phyloP scores from a whole-genome alignment of 2,888 invertebrate species.

The Oscheius sp. region DNA sequence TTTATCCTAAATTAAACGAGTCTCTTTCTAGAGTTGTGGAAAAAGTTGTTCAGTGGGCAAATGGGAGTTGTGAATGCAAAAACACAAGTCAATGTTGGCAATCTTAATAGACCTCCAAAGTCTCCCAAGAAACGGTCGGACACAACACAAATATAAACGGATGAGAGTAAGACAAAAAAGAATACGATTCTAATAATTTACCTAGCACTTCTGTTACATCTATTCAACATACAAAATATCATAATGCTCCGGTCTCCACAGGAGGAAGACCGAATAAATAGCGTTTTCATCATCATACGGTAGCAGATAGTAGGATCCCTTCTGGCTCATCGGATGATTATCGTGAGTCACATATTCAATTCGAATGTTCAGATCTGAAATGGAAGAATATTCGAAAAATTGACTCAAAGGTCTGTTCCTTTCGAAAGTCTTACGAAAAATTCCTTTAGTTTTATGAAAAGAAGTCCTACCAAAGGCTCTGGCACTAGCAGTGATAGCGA shows the following conservation, averaged over 20 bases:
- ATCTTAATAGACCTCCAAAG: too few relatives aligned
- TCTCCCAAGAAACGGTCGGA: too few relatives aligned
- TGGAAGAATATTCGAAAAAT: neutral
- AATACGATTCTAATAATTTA: too few relatives aligned
- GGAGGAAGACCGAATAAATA: neutral
- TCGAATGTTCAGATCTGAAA: neutral
- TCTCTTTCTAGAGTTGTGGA: too few relatives aligned
- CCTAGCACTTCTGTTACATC: neutral
- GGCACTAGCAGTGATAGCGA: neutral
- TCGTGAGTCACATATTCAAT: constrained; percentile 6
- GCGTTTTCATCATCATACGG: constrained; percentile 14
- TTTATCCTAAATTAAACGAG: too few relatives aligned
- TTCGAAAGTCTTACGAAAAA: neutral
- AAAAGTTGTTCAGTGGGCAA: too few relatives aligned
- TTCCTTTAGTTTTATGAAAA: too few relatives aligned
- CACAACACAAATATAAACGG: too few relatives aligned
- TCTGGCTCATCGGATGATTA: neutral
- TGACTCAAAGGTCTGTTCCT: neutral
- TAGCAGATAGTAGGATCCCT: constrained; percentile 11
- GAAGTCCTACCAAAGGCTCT: constrained; percentile 13
- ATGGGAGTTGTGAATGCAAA: too few relatives aligned
- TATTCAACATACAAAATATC: neutral
- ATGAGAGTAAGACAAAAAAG: too few relatives aligned
- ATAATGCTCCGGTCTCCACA: constrained; percentile 13
- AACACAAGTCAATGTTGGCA: too few relatives aligned